Evolutionary conservation across 2,797 vertebrate genomes (phyloP).

Genomic region (Oreochromis grahami): DNA sequence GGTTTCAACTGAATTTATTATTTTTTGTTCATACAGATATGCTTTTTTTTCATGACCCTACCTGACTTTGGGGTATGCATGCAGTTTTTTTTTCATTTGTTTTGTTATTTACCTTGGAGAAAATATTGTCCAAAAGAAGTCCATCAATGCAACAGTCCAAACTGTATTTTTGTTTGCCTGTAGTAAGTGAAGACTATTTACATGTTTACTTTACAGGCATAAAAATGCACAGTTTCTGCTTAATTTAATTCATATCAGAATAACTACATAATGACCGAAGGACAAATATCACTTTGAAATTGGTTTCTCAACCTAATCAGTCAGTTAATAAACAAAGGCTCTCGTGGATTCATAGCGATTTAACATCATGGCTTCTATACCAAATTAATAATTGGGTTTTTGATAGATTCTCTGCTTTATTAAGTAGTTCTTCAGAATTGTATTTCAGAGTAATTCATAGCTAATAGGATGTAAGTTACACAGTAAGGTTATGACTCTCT

Average conservation of each 20-base stretch:
- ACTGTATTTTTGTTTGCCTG: background rate
- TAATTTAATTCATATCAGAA: background rate
- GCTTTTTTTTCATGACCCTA: background rate
- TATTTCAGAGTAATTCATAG: background rate
- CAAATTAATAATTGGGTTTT: constrained; percentile 18
- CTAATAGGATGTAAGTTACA: background rate
- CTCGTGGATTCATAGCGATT: background rate
- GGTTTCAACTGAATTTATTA: background rate
- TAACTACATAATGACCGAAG: background rate
- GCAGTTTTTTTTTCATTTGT: background rate
- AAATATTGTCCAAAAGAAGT: background rate
- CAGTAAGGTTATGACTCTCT: background rate
- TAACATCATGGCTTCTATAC: background rate
- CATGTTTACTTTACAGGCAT: background rate
- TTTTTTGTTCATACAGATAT: background rate
- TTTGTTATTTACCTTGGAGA: background rate
- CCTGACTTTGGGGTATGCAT: background rate
- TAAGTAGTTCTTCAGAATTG: background rate
- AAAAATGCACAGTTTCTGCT: background rate
- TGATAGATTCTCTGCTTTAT: constrained; percentile 24
- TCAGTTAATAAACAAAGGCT: background rate
- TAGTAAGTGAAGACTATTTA: background rate
- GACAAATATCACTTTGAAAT: background rate
- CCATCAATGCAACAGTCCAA: background rate
- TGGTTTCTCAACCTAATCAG: constrained; percentile 3